These are phyloP conservation scores for Gari tellinella DNA, from an alignment of 2,888 invertebrate genomes.

Conservation along the genomic window DNA sequence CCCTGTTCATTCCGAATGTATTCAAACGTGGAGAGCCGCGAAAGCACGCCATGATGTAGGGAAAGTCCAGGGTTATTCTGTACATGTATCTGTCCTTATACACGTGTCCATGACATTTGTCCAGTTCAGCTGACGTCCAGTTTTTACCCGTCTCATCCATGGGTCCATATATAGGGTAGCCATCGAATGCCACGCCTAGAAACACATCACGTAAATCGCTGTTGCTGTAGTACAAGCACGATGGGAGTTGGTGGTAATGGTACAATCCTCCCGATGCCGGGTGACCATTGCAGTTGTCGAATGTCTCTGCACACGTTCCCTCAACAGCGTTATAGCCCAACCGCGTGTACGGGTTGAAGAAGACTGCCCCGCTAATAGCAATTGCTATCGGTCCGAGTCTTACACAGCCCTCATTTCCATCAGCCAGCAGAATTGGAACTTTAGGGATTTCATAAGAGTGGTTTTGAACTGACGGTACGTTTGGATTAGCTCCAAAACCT, in stretches of 20 bases:
- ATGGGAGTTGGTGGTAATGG: conserved; percentile 53
- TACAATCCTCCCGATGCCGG: conserved; percentile 33
- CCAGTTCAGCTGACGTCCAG: conserved; percentile 29
- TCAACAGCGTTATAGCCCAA: conserved; percentile 51
- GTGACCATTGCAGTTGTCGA: conserved; percentile 54
- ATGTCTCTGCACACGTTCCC: conserved; percentile 41
- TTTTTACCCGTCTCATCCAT: conserved; percentile 22
- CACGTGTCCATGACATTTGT: conserved; percentile 35
- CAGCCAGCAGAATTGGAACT: conserved; percentile 12
- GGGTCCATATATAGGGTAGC: conserved; percentile 47
- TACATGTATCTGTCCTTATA: conserved; percentile 35
- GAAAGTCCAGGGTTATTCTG: conserved; percentile 36
- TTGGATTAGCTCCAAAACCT: conserved; percentile 43
- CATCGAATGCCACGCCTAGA: conserved; percentile 50
- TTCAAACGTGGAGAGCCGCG: conserved; percentile 12
- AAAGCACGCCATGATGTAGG: conserved; percentile 44
- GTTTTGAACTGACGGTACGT: conserved; percentile 28
- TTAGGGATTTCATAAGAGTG: conserved; percentile 39
- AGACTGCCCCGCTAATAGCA: conserved; percentile 44
- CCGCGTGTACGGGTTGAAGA: conserved; percentile 56
- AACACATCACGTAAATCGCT: conserved; percentile 33
- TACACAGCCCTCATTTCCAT: conserved; percentile 40
- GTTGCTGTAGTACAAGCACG: conserved; percentile 30
- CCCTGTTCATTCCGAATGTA: not conserved
- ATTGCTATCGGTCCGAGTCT: conserved; percentile 53